Conservation (phyloP, 2,888 invertebrate species). For the Mimas tiliae region DNA sequence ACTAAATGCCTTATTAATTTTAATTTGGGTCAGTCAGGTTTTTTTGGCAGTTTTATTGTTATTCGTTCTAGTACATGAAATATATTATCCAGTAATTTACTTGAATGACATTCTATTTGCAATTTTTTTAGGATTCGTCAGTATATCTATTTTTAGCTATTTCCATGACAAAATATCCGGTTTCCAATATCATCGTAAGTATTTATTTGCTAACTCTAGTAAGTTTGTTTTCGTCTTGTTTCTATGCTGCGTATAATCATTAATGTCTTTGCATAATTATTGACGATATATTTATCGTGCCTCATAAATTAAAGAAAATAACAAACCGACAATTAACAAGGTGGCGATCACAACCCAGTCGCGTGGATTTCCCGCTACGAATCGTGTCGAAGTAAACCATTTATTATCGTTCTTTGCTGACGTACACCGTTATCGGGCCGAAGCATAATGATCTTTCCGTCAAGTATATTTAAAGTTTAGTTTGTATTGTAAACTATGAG, state of each 20-base stretch:
- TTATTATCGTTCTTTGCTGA: conserved; percentile 79
- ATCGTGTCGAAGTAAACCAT: conserved; percentile 80
- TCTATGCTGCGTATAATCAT: conserved; percentile 7
- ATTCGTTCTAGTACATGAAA: background rate
- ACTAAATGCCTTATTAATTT: conserved; percentile 3
- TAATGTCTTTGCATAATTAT: conserved; percentile 43
- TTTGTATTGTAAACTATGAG: conserved; percentile 57
- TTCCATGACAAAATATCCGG: background rate
- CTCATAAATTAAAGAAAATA: conserved; percentile 61
- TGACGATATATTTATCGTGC: conserved; percentile 45
- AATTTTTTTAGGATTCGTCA: too few species aligned
- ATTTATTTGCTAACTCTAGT: background rate
- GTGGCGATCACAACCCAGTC: conserved; percentile 76
- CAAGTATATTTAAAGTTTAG: conserved; percentile 64
- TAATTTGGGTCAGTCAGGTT: background rate
- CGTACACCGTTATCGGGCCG: conserved; percentile 58
- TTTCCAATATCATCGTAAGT: background rate
- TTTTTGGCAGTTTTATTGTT: background rate
- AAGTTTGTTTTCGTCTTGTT: conserved; percentile 18
- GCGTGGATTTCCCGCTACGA: conserved; percentile 83
- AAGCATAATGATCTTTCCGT: conserved; percentile 56
- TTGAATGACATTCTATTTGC: too few species aligned
- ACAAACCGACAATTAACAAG: conserved; percentile 71
- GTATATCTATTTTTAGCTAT: background rate
- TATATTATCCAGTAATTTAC: background rate